Conservation (phyloP, 1,140 invertebrate species). For the Apocrypta bakeri region DNA sequence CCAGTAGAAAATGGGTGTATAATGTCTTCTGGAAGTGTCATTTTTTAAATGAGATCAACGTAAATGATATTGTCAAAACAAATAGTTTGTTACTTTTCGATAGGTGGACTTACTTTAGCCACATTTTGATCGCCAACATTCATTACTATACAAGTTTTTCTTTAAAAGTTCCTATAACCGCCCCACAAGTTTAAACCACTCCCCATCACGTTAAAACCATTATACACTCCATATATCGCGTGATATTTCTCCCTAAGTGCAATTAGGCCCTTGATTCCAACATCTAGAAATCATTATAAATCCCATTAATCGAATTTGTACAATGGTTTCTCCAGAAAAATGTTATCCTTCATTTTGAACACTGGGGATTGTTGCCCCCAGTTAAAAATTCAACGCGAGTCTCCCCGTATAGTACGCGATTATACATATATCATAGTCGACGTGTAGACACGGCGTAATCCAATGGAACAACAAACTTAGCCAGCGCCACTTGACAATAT, state of each 20-base stretch:
- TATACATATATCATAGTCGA: neutral
- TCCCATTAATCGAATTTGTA: slow-evolving; percentile 24
- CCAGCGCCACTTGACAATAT: slow-evolving; percentile 61
- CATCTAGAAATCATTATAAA: slow-evolving; percentile 15
- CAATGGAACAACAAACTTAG: slow-evolving; percentile 61
- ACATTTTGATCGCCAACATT: too few relatives aligned
- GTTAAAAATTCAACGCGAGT: slow-evolving; percentile 29
- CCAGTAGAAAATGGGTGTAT: neutral
- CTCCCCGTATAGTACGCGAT: neutral
- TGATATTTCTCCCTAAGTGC: neutral
- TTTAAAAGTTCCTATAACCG: neutral
- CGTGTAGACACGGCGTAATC: slow-evolving; percentile 54
- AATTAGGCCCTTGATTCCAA: slow-evolving; percentile 15
- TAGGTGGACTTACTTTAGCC: too few relatives aligned
- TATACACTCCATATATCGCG: neutral
- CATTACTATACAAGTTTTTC: neutral
- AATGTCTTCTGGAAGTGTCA: neutral
- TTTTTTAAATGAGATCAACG: too few relatives aligned
- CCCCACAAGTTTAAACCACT: slow-evolving; percentile 30
- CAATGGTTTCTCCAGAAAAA: neutral
- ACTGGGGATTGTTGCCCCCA: too few relatives aligned
- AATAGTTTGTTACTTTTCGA: too few relatives aligned
- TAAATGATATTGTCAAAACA: neutral
- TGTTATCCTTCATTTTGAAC: neutral
- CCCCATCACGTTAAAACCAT: neutral